A percentile compares a stretch with the other conserved stretches of the same genome.
phyloP scores from a whole-genome alignment of 2,113 vertebrate species.

The Eira barbara region DNA sequence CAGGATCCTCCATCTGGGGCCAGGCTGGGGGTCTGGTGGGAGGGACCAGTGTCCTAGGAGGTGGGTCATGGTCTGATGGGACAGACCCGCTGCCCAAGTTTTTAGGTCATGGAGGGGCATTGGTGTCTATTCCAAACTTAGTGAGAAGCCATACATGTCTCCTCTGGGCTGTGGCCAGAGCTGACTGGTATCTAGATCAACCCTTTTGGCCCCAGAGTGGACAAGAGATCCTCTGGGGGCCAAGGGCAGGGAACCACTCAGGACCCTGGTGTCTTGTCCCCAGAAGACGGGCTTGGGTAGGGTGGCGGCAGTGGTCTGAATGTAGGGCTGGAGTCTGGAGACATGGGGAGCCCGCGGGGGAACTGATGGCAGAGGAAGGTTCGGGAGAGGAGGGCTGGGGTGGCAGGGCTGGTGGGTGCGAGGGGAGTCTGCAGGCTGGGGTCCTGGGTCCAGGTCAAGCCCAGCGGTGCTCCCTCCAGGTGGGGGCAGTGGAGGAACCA shows the following conservation, averaged over 20 bases:
- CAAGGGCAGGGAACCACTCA: not conserved
- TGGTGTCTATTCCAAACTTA: not conserved
- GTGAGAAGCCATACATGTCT: not conserved
- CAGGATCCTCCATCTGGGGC: accelerated
- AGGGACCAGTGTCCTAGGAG: not conserved
- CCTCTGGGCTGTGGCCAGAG: not conserved
- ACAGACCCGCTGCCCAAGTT: not conserved
- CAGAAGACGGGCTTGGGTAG: not conserved
- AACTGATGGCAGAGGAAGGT: no score
- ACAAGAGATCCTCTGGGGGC: not conserved
- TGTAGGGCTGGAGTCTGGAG: accelerated
- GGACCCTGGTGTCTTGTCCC: not conserved
- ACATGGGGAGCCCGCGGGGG: accelerated
- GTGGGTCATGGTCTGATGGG: not conserved
- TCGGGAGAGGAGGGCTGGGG: not conserved
- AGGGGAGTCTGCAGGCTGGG: not conserved
- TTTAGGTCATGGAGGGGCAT: accelerated
- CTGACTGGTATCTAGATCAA: not conserved
- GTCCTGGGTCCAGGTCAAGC: not conserved
- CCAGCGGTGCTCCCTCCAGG: accelerated
- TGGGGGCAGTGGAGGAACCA: not conserved
- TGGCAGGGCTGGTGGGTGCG: accelerated
- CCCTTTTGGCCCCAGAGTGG: not conserved
- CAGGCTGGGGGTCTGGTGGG: not conserved
- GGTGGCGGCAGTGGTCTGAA: not conserved